Percentiles rank a stretch among this genome's conserved stretches.
phyloP scores from a whole-genome alignment of 1,140 invertebrate species.

The Tribolium madens region DNA sequence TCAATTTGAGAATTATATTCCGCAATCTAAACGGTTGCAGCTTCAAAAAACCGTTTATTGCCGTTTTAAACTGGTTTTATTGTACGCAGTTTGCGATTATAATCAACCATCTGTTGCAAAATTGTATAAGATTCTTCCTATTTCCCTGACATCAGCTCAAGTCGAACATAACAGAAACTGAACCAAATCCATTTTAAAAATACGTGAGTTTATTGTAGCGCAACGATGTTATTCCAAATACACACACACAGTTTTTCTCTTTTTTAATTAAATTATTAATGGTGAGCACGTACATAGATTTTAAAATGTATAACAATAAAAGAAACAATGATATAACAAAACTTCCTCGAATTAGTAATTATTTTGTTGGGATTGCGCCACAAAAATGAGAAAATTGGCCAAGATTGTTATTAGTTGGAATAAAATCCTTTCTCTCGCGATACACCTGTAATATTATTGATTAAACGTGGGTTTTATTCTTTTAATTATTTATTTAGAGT shows the following conservation, averaged over 20 bases:
- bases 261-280: background rate
- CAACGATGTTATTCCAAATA: background rate
- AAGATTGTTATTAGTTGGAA: background rate
- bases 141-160: background rate
- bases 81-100: background rate
- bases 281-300: background rate
- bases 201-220: background rate
- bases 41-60: background rate
- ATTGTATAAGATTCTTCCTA: background rate
- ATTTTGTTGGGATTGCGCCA: background rate
- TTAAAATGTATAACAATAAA: background rate
- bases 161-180: background rate
- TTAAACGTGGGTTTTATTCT: background rate
- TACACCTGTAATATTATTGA: background rate
- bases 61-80: background rate
- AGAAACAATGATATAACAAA: background rate
- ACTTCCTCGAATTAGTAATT: background rate
- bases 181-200: background rate
- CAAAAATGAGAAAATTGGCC: background rate
- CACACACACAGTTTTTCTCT: too few species aligned
- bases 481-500: background rate
- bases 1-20: too few species aligned
- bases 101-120: background rate
- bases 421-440: background rate
- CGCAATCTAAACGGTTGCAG: too few species aligned